Evolutionary conservation across 1,140 invertebrate species (phyloP), one percentile per base, ranked within the genome.

Genomic region (Drosophila watanabei): DNA sequence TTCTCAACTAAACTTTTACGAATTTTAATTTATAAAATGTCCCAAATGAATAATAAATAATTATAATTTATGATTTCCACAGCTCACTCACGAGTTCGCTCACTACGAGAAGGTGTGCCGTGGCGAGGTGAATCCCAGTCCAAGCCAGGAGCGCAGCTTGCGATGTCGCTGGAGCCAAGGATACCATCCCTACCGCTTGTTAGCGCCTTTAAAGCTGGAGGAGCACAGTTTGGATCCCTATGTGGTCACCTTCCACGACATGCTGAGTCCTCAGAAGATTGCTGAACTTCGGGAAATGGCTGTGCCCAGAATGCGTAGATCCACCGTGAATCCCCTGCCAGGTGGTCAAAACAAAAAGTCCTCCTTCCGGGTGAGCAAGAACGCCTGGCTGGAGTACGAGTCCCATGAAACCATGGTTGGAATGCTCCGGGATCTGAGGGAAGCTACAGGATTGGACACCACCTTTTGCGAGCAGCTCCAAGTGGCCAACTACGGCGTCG

Each of bases 291-390:
- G 99, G 93, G 93, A 95, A 90, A 94, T 99, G 92, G 97, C 98
- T 2, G 95, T 95, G 79, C 98, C 98, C 5, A 95, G 95, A 90
- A 97, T 98, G 94, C 94, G 93, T 89, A 75, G 92, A 2, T 93
- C 92, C 2, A 99, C 98, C 1, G 99, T 99, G 6, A 98, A 99
- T 52, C 69, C 75, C 11, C 52, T 75, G 57, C 72, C 98, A 98
- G 93, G 96, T 95, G 51, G 98, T 0, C 65, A 78, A 9, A 58
- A 58, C 16, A 70, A 69, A 16, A 90, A 80, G 46, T 92, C 98
- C 2, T 95, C 96, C 79, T 99, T 99, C 93, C 95, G 99, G 73
- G 99, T 99, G 87, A 99, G 98, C 93, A 99, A 99, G 94, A 99
- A 98, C 79, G 97, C 98, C 4, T 99, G 98, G 98, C 94, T 99